Evolutionary conservation across 2,888 invertebrate species (phyloP).

Genomic region (Melanostoma mellinum): DNA sequence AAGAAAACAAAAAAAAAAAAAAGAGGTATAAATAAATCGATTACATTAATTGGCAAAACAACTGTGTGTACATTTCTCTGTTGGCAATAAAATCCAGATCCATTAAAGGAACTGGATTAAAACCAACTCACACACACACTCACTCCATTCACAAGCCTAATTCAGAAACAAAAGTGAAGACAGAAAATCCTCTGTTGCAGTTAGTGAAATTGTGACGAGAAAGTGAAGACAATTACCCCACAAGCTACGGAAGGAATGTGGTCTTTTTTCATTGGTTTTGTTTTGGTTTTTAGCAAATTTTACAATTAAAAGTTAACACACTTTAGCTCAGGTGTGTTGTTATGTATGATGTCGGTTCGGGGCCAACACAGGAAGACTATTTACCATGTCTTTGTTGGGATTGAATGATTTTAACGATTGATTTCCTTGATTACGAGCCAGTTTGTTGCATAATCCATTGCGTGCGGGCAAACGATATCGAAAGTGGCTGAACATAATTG

Average conservation of each 20-base stretch:
- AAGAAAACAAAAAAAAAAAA: not conserved
- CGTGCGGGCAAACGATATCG: too few relatives aligned
- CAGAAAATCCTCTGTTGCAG: not conserved
- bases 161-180: slow-evolving; percentile 4
- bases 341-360: slow-evolving; percentile 1
- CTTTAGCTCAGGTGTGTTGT: slow-evolving; percentile 55
- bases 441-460: too few relatives aligned
- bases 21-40: slow-evolving; percentile 51
- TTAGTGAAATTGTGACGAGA: slow-evolving; percentile 65
- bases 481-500: too few relatives aligned
- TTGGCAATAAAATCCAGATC: slow-evolving; percentile 52
- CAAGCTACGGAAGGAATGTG: slow-evolving; percentile 62
- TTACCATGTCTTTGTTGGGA: slow-evolving; percentile 21
- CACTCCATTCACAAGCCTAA: slow-evolving; percentile 19
- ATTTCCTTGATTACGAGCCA: too few relatives aligned
- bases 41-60: slow-evolving; percentile 62
- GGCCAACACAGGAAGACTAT: slow-evolving; percentile 36
- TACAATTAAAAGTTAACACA: slow-evolving; percentile 58
- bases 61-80: slow-evolving; percentile 21
- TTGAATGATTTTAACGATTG: too few relatives aligned
- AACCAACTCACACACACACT: slow-evolving; percentile 17
- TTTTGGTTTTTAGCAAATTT: not conserved
- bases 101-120: slow-evolving; percentile 65
- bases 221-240: slow-evolving; percentile 68
- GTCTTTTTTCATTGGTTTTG: slow-evolving; percentile 8